Conservation (phyloP, 2,888 invertebrate genomes). For the Latheticus oryzae region DNA sequence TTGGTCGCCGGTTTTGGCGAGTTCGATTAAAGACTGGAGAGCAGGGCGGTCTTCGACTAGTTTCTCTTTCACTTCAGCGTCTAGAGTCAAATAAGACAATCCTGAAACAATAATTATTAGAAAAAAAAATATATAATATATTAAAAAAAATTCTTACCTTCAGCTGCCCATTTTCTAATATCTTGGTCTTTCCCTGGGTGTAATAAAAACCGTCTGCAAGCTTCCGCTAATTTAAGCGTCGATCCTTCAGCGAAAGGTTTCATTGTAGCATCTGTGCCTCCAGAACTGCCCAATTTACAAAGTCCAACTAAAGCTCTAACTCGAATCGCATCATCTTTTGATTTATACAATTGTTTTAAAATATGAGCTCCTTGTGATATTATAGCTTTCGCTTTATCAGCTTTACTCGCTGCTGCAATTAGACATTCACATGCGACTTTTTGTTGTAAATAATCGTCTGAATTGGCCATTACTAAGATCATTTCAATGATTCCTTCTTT, state of each 20-base stretch:
- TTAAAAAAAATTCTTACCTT: conserved; percentile 72
- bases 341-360: conserved; percentile 91
- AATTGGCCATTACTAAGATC: conserved; percentile 96
- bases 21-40: conserved; percentile 85
- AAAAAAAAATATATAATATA: too few relatives aligned
- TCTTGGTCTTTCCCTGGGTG: conserved; percentile 79
- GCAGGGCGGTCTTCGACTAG: conserved; percentile 87
- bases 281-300: conserved; percentile 93
- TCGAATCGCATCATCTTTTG: conserved; percentile 85
- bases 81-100: conserved; percentile 93
- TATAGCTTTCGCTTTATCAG: conserved; percentile 93
- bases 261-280: conserved; percentile 95
- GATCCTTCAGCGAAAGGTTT: conserved; percentile 97
- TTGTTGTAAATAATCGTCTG: conserved; percentile 92
- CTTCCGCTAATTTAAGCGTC: conserved; percentile 90
- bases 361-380: conserved; percentile 88
- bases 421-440: conserved; percentile 96
- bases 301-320: conserved; percentile 92
- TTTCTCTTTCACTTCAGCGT: conserved; percentile 98
- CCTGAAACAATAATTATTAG: conserved; percentile 62
- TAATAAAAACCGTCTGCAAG: conserved; percentile 90
- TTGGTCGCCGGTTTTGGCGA: conserved; percentile 89
- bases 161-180: conserved; percentile 95
- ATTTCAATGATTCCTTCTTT: conserved; percentile 84
- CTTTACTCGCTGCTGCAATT: conserved; percentile 95